Evolutionary conservation across 1,140 invertebrate genomes (phyloP), one percentile per base, ranked within the genome.

Genomic region (Chrysopa pallens): DNA sequence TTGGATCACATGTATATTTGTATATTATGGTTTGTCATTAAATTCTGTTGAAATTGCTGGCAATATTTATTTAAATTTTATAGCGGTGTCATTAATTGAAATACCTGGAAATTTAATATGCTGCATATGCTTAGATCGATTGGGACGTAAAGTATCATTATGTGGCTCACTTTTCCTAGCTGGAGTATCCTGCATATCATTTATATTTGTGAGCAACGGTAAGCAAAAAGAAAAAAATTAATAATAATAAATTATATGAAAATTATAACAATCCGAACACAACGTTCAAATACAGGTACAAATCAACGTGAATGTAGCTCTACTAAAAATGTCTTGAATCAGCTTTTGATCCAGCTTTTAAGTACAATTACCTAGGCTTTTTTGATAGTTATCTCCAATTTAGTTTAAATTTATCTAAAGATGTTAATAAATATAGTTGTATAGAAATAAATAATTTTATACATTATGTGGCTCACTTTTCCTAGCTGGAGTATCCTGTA

Each of bases 1-100:
- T 48, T 74, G 62, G 67, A 47, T 64, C 23, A 62, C 58, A 11
- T 62, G 62, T 45, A 62, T 65, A 2, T 69, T 76, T 45, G 65
- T 76, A 7, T 79, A 76, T 50, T 79, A 73, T 48, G 78, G 74
- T 7, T 49, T 80, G 8, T 71, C 72, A 1, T 58, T 78, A 17
- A 75, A 77, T 45, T 68, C 74, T 0, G 72, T 70, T 11, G 67
- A 70, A 23, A 60, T 80, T 13, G 69, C 67, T 14, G 73, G 73
- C 11, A 56, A 57, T 47, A 45, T 53, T 27, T 72, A 72, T 51
- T 46, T 61, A 23, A 70, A 69, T 53, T 71, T 72, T 48, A 63
- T 67, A 36, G 52, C 68, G 12, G 62, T 68, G 4, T 56, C 61
- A 8, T 46, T 62, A 4, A 61, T 71, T 11, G 71, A 73, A 52